Conservation (phyloP, 92 coral and sea anemone genomes). For the Diadumene lineata region DNA sequence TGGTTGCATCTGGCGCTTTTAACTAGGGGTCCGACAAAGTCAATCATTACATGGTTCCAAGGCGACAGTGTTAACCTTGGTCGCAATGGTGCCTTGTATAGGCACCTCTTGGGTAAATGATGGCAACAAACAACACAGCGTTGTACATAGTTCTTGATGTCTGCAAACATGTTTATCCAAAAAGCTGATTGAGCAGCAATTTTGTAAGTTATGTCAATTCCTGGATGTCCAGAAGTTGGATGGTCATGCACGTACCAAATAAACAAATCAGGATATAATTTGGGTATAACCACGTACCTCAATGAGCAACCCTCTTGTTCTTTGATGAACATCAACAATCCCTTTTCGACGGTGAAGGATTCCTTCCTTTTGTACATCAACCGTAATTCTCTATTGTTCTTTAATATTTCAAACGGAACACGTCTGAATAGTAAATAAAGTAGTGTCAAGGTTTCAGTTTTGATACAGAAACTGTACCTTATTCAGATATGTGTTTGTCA, state of each 20-base stretch:
- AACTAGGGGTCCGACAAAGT: slow-evolving; percentile 20
- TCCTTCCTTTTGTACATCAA: slow-evolving; percentile 15
- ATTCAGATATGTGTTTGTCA: no score
- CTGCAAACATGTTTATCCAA: slow-evolving; percentile 7
- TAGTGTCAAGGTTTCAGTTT: no score
- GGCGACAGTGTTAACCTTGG: slow-evolving; percentile 15
- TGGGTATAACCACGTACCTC: not conserved
- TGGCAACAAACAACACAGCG: slow-evolving; percentile 13
- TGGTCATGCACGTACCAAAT: slow-evolving; percentile 14
- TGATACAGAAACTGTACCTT: no score
- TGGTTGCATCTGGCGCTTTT: slow-evolving; percentile 20
- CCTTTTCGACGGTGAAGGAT: slow-evolving; percentile 7
- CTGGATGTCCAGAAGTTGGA: slow-evolving; percentile 18
- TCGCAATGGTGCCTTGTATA: slow-evolving; percentile 9
- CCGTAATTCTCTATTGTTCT: slow-evolving; percentile 17
- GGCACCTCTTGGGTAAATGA: slow-evolving; percentile 10
- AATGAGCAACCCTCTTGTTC: slow-evolving; percentile 10
- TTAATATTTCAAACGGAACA: not conserved
- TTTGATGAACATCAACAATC: slow-evolving; percentile 17
- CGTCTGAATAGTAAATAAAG: no score
- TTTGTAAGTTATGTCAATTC: slow-evolving; percentile 16
- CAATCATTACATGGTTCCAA: slow-evolving; percentile 17
- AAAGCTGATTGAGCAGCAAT: slow-evolving; percentile 27
- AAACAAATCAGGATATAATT: slow-evolving; percentile 11
- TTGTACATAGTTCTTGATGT: slow-evolving; percentile 5